Conservation (phyloP, 2,797 vertebrate species). For the Paramormyrops hopkinsi region DNA sequence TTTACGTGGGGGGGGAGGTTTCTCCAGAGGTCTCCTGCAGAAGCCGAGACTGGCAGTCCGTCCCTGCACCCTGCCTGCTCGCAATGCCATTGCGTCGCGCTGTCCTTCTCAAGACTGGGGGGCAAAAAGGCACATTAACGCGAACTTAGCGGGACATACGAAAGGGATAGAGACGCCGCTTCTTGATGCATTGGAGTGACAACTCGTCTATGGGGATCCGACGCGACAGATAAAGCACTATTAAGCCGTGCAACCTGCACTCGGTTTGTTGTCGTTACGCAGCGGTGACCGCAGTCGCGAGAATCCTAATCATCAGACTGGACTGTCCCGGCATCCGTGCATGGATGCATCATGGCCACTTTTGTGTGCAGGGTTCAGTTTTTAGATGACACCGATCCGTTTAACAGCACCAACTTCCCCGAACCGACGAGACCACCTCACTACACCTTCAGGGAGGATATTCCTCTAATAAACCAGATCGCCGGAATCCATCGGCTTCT, state of each 20-base stretch:
- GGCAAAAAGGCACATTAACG: slow-evolving; percentile 23
- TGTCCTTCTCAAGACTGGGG: slow-evolving; percentile 31
- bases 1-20: slow-evolving; percentile 29
- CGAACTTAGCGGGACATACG: background rate
- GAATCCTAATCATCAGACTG: slow-evolving; percentile 47
- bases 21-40: slow-evolving; percentile 46
- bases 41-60: slow-evolving; percentile 58
- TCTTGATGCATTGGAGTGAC: slow-evolving; percentile 28
- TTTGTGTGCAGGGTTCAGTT: slow-evolving; percentile 78
- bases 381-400: slow-evolving; percentile 80
- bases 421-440: slow-evolving; percentile 76
- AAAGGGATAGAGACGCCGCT: slow-evolving; percentile 31
- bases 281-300: slow-evolving; percentile 41
- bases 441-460: slow-evolving; percentile 75
- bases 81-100: slow-evolving; percentile 57
- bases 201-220: slow-evolving; percentile 26
- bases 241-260: slow-evolving; percentile 44
- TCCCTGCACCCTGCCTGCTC: slow-evolving; percentile 57
- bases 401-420: slow-evolving; percentile 81
- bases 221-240: slow-evolving; percentile 52
- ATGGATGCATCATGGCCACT: slow-evolving; percentile 75
- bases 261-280: slow-evolving; percentile 32
- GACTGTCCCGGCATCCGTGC: slow-evolving; percentile 38
- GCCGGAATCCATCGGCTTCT: slow-evolving; percentile 73
- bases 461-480: slow-evolving; percentile 74